Base-by-base conservation (phyloP, 2,888 invertebrate genomes). In the Psylliodes chrysocephalus region DNA sequence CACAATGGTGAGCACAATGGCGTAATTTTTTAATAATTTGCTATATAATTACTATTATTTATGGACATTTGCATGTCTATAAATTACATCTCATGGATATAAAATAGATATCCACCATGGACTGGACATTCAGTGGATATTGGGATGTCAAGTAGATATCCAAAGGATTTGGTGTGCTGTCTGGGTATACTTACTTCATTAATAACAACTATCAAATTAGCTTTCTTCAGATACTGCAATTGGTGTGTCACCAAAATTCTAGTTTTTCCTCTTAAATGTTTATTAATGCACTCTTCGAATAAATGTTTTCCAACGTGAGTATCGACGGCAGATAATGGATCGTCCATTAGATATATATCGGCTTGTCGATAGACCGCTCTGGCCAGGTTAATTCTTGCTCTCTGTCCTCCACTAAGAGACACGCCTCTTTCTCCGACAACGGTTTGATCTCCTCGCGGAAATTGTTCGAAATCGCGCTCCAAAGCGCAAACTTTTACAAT, bases 241-340 rank as follows among this genome's bases (percentile, higher is more conserved):
- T 91, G 91, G 82, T 91, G 91, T 0, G 91, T 91, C 25, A 90
- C 88, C n/a, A 91, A 83, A 65, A 91, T 85, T 62, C 88, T 81
- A 0, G 88, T 87, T 77, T 89, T 89, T 5, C 84, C 79, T 52
- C 80, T 81, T 64, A 91, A 80, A 60, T 83, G 82, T 7, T 83
- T 81, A 4, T 82, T 81, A 51, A 92, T 89, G 49, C 91, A 93
- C 81, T 91, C 86, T 52, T 91, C 87, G 75, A 92, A 92, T 7
- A 93, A 82, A 79, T 91, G 89, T 63, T 88, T 86, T 0, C 91
- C 90, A n/a, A 93, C 92, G 65, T 89, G 88, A 0, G 90, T 85
- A 79, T 93, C 93, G 0, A 93, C 92, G 0, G 93, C 92, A 60
- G 90, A 90, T 1, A 93, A 79, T 0, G 93, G 93, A 82, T 93